Evolutionary conservation across 2,888 invertebrate genomes (phyloP), one percentile per base, ranked within the genome.

Genomic region (Caenorhabditis sp.): DNA sequence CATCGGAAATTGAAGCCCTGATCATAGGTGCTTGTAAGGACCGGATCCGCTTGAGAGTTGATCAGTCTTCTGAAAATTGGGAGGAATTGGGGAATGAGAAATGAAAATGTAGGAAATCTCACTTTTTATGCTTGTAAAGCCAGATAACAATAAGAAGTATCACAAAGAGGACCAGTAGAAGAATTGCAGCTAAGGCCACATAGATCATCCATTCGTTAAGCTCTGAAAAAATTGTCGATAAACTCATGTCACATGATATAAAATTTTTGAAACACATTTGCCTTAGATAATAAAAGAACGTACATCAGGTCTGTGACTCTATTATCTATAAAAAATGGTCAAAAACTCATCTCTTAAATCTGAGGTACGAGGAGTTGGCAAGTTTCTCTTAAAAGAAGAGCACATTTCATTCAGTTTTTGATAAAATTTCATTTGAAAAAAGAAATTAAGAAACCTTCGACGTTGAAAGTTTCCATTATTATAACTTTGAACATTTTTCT

Each of bases 61-160:
- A 75, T 75, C 12, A 75, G 62, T 58, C 67, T 26, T n/a, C 75
- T 74, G 49, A 31, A 74, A 74, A n/a, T 12, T 26, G 27, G 23
- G 12, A 21, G 17, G 8, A 10, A n/a, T n/a, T n/a, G n/a, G n/a
- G n/a, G n/a, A n/a, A n/a, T n/a, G n/a, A n/a, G n/a, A n/a, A n/a
- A n/a, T n/a, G n/a, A n/a, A n/a, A n/a, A n/a, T n/a, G n/a, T n/a
- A n/a, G n/a, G n/a, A 53, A 1, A 36, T 54, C 20, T 62, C n/a
- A 75, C 75, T 59, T 67, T 50, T 75, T 75, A 27, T 75, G 36
- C 4, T 70, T 70, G 5, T 52, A 65, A 12, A 75, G 8, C 75
- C 75, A 75, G 0, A 49, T 0, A 0, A 67, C 14, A 20, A 74
- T n/a, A 0, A 23, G 50, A 2, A 61, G 17, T 1, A 74, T 67